These are phyloP conservation scores for Anguilla marmorata DNA, from an alignment of 2,797 vertebrate genomes.

Conservation along the genomic window DNA sequence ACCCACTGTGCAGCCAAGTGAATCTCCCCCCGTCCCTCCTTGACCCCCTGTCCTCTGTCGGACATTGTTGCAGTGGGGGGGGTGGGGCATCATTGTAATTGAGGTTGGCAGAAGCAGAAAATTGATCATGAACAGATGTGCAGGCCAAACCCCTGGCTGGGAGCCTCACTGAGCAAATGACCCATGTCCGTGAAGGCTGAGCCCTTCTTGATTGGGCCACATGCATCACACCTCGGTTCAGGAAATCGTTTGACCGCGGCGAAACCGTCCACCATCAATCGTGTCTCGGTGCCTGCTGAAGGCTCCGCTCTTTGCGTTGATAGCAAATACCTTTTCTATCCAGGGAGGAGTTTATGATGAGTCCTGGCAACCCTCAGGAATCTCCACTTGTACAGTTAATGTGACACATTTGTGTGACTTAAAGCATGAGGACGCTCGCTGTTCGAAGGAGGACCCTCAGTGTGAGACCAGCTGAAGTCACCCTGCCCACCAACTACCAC, in stretches of 20 bases:
- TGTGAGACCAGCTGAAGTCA: neutral
- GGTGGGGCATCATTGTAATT: constrained; percentile 25
- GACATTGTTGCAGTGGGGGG: constrained; percentile 10
- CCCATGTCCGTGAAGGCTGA: neutral
- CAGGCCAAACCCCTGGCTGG: neutral
- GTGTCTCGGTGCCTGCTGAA: neutral
- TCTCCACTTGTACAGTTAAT: neutral
- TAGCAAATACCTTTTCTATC: neutral
- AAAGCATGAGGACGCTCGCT: neutral
- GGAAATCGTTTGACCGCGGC: neutral
- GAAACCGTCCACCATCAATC: neutral
- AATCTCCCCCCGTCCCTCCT: neutral
- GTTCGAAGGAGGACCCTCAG: neutral
- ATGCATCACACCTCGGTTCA: neutral
- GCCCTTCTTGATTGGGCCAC: neutral
- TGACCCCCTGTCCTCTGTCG: neutral
- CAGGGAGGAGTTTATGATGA: neutral
- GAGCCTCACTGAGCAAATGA: neutral
- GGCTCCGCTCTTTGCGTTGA: neutral
- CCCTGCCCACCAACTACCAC: neutral
- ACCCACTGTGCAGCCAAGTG: neutral
- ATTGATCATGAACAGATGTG: constrained; percentile 31
- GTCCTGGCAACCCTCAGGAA: neutral
- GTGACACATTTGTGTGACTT: neutral
- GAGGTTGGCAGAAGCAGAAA: constrained; percentile 38